phyloP scores from a whole-genome alignment of 2,113 vertebrate species.

The Pholis gunnellus region DNA sequence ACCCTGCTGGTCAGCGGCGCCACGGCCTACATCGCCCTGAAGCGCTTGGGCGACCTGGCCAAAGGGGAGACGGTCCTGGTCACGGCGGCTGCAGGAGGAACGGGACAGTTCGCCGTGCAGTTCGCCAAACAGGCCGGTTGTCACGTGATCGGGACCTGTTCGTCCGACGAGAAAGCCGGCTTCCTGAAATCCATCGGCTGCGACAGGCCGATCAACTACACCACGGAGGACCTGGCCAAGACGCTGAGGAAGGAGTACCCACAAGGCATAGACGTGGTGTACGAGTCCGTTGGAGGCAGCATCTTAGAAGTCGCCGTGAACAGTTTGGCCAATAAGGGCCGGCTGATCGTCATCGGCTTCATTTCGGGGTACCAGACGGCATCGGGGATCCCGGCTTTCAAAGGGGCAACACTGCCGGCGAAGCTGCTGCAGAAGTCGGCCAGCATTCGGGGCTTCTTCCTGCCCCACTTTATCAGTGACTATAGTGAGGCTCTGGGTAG shows the following conservation, averaged over 20 bases:
- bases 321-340: slow-evolving; percentile 87
- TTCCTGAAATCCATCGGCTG: slow-evolving; percentile 93
- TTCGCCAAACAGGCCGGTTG: slow-evolving; percentile 91
- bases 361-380: slow-evolving; percentile 90
- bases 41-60: slow-evolving; percentile 87
- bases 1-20: slow-evolving; percentile 89
- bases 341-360: slow-evolving; percentile 92
- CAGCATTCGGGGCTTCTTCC: slow-evolving; percentile 91
- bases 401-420: slow-evolving; percentile 84
- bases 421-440: slow-evolving; percentile 92
- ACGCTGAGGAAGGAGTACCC: slow-evolving; percentile 88
- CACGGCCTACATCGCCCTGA: slow-evolving; percentile 91
- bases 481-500: slow-evolving; percentile 85
- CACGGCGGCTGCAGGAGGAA: slow-evolving; percentile 92
- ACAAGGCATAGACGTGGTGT: slow-evolving; percentile 89
- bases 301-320: slow-evolving; percentile 89
- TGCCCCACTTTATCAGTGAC: slow-evolving; percentile 88
- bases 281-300: slow-evolving; percentile 92
- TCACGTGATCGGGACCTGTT: slow-evolving; percentile 94
- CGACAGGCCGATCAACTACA: slow-evolving; percentile 91
- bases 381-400: slow-evolving; percentile 85
- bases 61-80: slow-evolving; percentile 90
- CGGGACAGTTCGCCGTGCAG: slow-evolving; percentile 93
- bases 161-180: slow-evolving; percentile 88
- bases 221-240: slow-evolving; percentile 82